Evolutionary conservation across 2,113 vertebrate genomes (phyloP).

Genomic region (Oreochromis spilurus): DNA sequence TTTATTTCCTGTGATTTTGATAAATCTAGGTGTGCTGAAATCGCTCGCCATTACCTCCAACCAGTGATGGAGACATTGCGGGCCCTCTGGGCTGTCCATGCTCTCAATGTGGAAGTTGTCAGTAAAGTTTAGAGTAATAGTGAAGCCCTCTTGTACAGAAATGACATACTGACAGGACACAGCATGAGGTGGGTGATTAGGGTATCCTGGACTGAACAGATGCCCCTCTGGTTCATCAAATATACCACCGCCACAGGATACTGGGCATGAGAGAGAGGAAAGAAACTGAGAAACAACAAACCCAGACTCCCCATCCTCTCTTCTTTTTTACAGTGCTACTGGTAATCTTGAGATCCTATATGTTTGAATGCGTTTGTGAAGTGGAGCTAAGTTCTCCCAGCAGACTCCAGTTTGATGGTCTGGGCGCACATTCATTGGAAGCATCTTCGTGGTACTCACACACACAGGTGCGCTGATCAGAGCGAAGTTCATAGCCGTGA

Average conservation of each 20-base stretch:
- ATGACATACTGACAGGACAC: slow-evolving; percentile 69
- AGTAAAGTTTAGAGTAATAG: slow-evolving; percentile 65
- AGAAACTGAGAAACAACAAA: not conserved
- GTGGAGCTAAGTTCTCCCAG: not conserved
- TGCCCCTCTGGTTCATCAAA: slow-evolving; percentile 63
- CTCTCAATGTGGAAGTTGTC: slow-evolving; percentile 71
- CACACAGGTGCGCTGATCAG: slow-evolving; percentile 76
- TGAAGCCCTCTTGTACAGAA: slow-evolving; percentile 63
- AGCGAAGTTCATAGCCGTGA: slow-evolving; percentile 79
- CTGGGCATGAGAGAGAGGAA: slow-evolving; percentile 44
- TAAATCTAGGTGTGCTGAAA: not conserved
- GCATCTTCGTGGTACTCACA: slow-evolving; percentile 66
- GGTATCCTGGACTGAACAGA: slow-evolving; percentile 71
- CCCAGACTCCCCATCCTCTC: not conserved
- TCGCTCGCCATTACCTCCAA: slow-evolving; percentile 54
- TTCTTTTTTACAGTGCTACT: not conserved
- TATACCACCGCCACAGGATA: slow-evolving; percentile 61
- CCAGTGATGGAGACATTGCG: slow-evolving; percentile 65
- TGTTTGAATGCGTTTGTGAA: not conserved
- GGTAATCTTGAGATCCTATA: not conserved
- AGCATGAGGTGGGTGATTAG: slow-evolving; percentile 30
- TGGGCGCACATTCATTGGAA: not conserved
- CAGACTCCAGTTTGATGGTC: not conserved
- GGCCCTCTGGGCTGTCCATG: slow-evolving; percentile 26
- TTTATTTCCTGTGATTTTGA: not conserved